Conservation (phyloP, 2,113 vertebrate species). For the Pelvicachromis taeniatus region DNA sequence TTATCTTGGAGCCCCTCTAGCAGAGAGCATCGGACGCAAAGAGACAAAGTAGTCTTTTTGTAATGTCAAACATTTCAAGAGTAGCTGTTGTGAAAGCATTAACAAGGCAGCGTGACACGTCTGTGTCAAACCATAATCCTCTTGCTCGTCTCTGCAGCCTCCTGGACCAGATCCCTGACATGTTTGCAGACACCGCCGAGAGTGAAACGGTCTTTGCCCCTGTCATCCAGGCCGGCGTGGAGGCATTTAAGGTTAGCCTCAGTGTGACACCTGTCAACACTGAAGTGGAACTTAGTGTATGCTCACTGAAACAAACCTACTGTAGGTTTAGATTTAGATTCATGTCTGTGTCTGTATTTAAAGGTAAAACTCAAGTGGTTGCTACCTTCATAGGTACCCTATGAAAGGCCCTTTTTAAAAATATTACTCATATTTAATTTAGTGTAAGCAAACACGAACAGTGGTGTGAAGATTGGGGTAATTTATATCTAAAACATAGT, state of each 20-base stretch:
- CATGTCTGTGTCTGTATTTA: background rate
- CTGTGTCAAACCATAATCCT: background rate
- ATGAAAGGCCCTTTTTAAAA: too few relatives aligned
- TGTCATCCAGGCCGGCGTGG: slow-evolving; percentile 90
- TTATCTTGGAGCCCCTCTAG: background rate
- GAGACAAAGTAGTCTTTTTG: background rate
- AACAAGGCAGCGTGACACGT: background rate
- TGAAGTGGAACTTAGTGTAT: background rate
- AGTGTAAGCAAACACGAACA: background rate
- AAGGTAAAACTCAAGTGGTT: background rate
- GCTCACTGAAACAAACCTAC: fast-evolving
- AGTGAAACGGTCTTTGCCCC: slow-evolving; percentile 92
- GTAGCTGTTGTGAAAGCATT: background rate
- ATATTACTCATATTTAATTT: background rate
- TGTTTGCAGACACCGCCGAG: slow-evolving; percentile 91
- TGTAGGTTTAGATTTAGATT: background rate
- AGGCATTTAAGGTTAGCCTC: slow-evolving; percentile 87
- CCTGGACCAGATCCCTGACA: slow-evolving; percentile 93
- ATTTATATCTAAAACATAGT: background rate
- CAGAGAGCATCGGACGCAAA: fast-evolving
- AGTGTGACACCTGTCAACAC: background rate
- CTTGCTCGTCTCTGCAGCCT: slow-evolving; percentile 69
- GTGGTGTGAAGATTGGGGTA: background rate
- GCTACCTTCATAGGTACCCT: too few relatives aligned
- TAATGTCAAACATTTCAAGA: background rate